phyloP scores from a whole-genome alignment of 2,797 vertebrate species.

The Fringilla coelebs region DNA sequence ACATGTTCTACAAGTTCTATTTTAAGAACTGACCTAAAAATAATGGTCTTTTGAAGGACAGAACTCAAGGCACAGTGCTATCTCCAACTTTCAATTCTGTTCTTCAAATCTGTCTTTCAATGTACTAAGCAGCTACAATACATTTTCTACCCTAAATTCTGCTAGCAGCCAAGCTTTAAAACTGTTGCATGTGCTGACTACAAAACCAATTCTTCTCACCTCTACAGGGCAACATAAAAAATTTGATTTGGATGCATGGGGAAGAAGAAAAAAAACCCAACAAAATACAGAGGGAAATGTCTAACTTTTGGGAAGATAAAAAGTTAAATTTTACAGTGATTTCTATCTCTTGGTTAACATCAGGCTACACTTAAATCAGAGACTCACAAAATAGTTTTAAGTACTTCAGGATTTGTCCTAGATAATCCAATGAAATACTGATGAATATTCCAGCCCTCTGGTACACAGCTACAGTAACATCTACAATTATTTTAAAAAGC shows the following conservation, averaged over 20 bases:
- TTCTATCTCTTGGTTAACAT: background rate
- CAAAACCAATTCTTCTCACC: background rate
- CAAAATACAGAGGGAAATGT: background rate
- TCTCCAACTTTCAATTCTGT: background rate
- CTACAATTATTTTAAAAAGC: background rate
- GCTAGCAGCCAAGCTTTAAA: background rate
- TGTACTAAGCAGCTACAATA: background rate
- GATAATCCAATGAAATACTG: background rate
- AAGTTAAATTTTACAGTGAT: background rate
- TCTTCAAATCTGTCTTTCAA: background rate
- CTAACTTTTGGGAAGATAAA: background rate
- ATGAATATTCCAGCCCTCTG: background rate
- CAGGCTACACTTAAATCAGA: background rate
- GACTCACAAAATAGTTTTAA: background rate
- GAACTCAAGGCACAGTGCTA: background rate
- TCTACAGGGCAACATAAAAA: background rate
- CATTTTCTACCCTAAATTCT: background rate
- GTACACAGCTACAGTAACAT: background rate
- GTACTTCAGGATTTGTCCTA: background rate
- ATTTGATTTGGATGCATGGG: background rate
- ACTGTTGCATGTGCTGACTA: background rate
- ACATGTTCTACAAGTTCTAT: background rate
- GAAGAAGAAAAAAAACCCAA: accelerated
- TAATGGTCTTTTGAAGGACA: background rate
- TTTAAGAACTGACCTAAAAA: background rate